Percentiles rank a stretch among this genome's conserved stretches.
These are phyloP conservation scores for Syrphus vitripennis DNA, from an alignment of 2,888 invertebrate species.

Conservation along the genomic window DNA sequence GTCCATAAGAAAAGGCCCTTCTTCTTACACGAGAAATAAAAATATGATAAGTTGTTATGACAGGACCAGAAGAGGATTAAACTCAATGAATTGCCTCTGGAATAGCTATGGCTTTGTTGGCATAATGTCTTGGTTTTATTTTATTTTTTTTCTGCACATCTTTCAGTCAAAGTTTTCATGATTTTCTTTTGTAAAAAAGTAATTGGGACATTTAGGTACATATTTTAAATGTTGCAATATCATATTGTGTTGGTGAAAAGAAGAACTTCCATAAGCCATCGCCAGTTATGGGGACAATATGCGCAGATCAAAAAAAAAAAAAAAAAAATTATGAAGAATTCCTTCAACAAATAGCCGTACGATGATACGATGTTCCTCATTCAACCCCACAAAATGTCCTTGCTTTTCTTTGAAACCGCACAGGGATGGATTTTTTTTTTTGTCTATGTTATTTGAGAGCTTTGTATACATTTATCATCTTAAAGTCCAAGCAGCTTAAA, in stretches of 20 bases:
- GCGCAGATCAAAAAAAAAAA: neutral
- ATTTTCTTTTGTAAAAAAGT: conserved; percentile 6
- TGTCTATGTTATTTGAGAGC: neutral
- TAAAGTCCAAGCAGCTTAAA: conserved; percentile 19
- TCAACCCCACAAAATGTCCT: neutral
- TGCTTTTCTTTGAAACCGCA: neutral
- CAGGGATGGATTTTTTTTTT: neutral
- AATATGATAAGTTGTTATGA: conserved; percentile 27
- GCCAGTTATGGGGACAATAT: neutral
- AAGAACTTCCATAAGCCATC: neutral
- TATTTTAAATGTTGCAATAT: conserved; percentile 23
- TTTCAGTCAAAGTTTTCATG: conserved; percentile 7
- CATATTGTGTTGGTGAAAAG: neutral
- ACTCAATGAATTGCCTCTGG: conserved; percentile 36
- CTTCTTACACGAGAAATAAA: neutral
- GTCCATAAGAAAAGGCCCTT: neutral
- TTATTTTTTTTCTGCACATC: neutral
- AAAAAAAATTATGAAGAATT: neutral
- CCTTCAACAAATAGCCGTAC: neutral
- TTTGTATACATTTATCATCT: conserved; percentile 43
- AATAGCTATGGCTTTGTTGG: conserved; percentile 18
- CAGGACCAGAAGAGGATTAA: conserved; percentile 42
- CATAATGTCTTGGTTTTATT: neutral
- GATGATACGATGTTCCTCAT: neutral
- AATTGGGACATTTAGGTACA: conserved; percentile 28